Evolutionary conservation across 2,888 invertebrate genomes (phyloP).

Genomic region (Ommatoiulus sabulosus): DNA sequence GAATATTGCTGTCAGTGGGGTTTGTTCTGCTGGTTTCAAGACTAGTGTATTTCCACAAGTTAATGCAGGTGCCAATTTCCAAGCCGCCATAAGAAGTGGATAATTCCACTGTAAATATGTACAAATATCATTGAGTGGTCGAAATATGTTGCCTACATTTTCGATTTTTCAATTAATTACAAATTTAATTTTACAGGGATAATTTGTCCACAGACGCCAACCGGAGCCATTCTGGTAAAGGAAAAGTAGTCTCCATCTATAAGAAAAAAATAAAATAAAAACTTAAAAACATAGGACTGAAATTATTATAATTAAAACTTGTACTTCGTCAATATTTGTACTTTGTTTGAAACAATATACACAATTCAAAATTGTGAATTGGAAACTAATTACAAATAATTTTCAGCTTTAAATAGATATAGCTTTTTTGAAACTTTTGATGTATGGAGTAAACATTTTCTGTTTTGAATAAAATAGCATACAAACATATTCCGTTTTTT

Average conservation of each 20-base stretch:
- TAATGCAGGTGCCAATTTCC: slow-evolving; percentile 56
- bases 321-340: no score
- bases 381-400: no score
- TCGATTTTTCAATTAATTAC: background rate
- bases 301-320: no score
- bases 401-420: no score
- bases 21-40: slow-evolving; percentile 71
- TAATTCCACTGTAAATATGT: slow-evolving; percentile 57
- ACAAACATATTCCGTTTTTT: no score
- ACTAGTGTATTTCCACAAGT: slow-evolving; percentile 65
- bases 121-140: background rate
- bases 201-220: slow-evolving; percentile 75
- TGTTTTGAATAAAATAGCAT: no score
- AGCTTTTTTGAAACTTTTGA: no score
- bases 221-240: slow-evolving; percentile 74
- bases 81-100: slow-evolving; percentile 56
- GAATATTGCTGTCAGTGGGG: slow-evolving; percentile 70
- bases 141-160: background rate
- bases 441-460: no score
- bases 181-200: slow-evolving; percentile 65
- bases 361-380: no score
- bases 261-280: slow-evolving; percentile 38
- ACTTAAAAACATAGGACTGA: no score
- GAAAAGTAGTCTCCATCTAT: slow-evolving; percentile 71
- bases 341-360: no score